phyloP scores from a whole-genome alignment of 2,888 invertebrate genomes.

The Chymomyza procnemis region DNA sequence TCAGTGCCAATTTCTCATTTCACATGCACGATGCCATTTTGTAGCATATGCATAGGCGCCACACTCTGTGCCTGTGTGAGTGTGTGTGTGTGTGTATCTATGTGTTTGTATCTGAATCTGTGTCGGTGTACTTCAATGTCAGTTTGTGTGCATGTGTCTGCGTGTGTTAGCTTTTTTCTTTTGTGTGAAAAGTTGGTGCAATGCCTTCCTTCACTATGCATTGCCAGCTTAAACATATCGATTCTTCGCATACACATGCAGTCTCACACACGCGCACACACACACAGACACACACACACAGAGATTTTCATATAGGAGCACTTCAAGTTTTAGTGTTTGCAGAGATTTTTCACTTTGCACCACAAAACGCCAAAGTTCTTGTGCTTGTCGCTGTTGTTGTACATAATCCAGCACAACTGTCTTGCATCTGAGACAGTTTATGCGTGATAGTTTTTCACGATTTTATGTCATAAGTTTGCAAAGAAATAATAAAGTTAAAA shows the following conservation, averaged over 20 bases:
- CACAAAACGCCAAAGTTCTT: slow-evolving; percentile 20
- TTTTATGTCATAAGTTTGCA: neutral
- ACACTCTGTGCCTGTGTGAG: neutral
- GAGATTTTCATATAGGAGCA: slow-evolving; percentile 14
- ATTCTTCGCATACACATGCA: slow-evolving; percentile 29
- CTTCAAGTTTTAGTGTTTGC: slow-evolving; percentile 65
- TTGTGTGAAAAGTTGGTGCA: slow-evolving; percentile 39
- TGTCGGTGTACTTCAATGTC: neutral
- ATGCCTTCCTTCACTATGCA: slow-evolving; percentile 52
- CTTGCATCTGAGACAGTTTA: neutral
- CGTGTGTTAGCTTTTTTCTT: slow-evolving; percentile 23
- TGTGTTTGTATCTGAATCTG: no score
- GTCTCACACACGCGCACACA: slow-evolving; percentile 28
- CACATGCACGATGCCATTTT: slow-evolving; percentile 48
- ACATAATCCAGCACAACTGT: neutral
- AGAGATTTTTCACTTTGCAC: slow-evolving; percentile 51
- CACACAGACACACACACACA: slow-evolving; percentile 28
- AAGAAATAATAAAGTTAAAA: no score
- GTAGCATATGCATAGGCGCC: slow-evolving; percentile 58
- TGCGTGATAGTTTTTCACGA: neutral
- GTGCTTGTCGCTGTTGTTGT: neutral
- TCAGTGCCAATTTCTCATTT: slow-evolving; percentile 68
- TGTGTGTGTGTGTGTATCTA: no score
- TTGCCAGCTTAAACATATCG: slow-evolving; percentile 61
- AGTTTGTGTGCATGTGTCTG: neutral